phyloP scores from a whole-genome alignment of 2,797 vertebrate genomes.

The Coluber constrictor region DNA sequence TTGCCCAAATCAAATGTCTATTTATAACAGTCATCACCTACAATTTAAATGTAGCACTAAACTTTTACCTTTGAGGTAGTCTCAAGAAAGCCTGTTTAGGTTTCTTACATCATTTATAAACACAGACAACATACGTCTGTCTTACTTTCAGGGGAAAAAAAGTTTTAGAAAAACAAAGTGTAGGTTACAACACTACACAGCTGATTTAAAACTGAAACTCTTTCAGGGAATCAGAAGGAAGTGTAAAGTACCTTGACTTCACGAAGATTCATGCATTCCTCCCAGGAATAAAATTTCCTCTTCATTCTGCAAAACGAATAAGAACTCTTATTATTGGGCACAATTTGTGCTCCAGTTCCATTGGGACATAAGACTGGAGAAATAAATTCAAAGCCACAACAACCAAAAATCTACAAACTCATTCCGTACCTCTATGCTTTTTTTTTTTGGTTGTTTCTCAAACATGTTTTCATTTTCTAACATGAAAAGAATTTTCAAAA shows the following conservation, averaged over 20 bases:
- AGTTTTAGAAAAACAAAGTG: background rate
- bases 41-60: background rate
- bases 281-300: slow-evolving; percentile 97
- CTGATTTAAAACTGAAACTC: background rate
- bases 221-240: background rate
- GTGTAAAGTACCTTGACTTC: slow-evolving; percentile 87
- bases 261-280: slow-evolving; percentile 96
- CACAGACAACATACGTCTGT: background rate
- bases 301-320: slow-evolving; percentile 83
- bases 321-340: slow-evolving; percentile 29
- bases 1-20: background rate
- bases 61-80: background rate
- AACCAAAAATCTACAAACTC: background rate
- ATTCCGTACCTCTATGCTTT: too few relatives aligned
- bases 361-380: slow-evolving; percentile 9
- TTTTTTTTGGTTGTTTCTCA: background rate
- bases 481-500: background rate
- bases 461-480: background rate
- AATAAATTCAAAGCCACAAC: background rate
- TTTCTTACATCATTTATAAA: background rate
- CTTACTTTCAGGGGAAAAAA: background rate
- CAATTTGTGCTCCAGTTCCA: slow-evolving; percentile 16
- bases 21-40: background rate
- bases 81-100: background rate
- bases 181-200: background rate